Evolutionary conservation across 2,888 invertebrate species (phyloP), one percentile per base, ranked within the genome.

Genomic region (Magallana nippona): DNA sequence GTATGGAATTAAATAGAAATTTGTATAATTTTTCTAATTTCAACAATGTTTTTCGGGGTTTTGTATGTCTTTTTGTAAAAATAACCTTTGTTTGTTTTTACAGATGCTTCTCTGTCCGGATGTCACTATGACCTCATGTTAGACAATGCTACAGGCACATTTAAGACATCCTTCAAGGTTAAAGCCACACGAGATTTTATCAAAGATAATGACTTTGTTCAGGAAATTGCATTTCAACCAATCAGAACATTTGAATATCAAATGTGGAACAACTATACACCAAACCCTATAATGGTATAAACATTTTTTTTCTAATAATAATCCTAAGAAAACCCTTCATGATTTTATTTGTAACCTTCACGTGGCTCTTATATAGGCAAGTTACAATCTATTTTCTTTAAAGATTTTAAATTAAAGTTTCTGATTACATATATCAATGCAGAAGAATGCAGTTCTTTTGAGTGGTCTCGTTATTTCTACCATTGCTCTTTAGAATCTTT

Each of bases 181-280:
- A 85, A 83, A 79, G 85, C 85, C 22, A 85, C 85, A 10, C 27
- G 85, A 17, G 83, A 85, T 78, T 85, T 85, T 55, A 71, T 85
- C 32, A 83, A 83, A 55, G 85, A 85, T 60, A 22, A 83, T 1
- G 78, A 85, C 77, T 63, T 81, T 71, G 44, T 83, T 19, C 85
- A 85, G 27, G 85, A 85, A 77, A 57, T 85, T 10, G 83, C 78
- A 22, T 85, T 85, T 58, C 55, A 81, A 77, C 85, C 85, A 22
- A 22, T 85, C 1, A 55, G 81, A 15, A 79, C 55, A 11, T 63
- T 79, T 11, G 56, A 15, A 13, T 27, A 77, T 44, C 79, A 71
- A 13, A 77, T 85, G 77, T 85, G 83, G 83, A 82, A 32, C 27
- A 79, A 79, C 19, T 85, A 85, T n/a, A 81, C 82, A 0, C n/a